A percentile compares a stretch with the other conserved stretches of the same genome.
These are phyloP conservation scores for Drosophila virilis DNA, from an alignment of 1,140 invertebrate species.

Conservation along the genomic window DNA sequence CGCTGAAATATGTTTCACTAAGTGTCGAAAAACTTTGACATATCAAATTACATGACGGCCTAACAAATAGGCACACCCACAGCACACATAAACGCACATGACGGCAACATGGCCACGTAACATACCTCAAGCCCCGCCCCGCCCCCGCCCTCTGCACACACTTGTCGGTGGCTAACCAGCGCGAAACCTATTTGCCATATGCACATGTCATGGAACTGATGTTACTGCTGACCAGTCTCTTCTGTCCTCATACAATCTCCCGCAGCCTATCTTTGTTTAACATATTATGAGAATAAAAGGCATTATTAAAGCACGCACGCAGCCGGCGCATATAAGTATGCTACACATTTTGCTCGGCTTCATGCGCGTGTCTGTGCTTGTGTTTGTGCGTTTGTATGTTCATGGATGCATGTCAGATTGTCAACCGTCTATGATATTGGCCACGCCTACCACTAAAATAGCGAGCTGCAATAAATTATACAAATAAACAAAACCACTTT, in stretches of 20 bases:
- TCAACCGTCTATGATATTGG: slow-evolving; percentile 28
- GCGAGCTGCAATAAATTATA: slow-evolving; percentile 23
- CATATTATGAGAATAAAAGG: slow-evolving; percentile 21
- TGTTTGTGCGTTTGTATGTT: neutral
- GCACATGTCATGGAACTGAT: slow-evolving; percentile 36
- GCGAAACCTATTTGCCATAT: slow-evolving; percentile 41
- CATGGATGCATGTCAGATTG: slow-evolving; percentile 42
- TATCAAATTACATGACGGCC: slow-evolving; percentile 50
- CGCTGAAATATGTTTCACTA: slow-evolving; percentile 56
- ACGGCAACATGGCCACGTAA: slow-evolving; percentile 3
- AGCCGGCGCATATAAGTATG: slow-evolving; percentile 42
- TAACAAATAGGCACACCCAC: slow-evolving; percentile 24
- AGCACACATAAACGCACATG: slow-evolving; percentile 3
- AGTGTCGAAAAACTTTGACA: slow-evolving; percentile 56
- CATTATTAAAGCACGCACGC: slow-evolving; percentile 50
- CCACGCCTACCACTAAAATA: slow-evolving; percentile 15
- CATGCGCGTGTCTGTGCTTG: slow-evolving; percentile 1
- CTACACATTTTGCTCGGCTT: slow-evolving; percentile 22
- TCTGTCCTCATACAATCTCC: neutral
- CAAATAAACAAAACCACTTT: slow-evolving; percentile 32
- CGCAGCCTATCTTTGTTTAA: slow-evolving; percentile 15
- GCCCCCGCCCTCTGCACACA: slow-evolving; percentile 2
- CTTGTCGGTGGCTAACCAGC: slow-evolving; percentile 17
- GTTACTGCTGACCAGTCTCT: neutral
- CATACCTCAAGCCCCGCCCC: neutral